Evolutionary conservation across 2,888 invertebrate genomes (phyloP).

Genomic region (Zygogramma bicolorata): DNA sequence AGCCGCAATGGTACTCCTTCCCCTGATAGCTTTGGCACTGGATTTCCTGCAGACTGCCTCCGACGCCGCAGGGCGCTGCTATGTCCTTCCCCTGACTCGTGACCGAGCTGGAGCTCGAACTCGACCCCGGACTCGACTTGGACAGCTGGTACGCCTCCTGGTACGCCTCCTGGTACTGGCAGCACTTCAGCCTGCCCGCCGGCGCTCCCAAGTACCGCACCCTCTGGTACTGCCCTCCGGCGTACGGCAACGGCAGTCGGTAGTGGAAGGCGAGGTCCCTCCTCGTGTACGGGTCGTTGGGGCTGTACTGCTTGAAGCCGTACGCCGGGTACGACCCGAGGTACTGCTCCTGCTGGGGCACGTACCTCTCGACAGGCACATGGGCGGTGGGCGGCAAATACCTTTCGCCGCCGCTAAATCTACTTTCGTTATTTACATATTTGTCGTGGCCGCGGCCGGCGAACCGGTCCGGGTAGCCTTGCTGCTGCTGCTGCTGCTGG

Average conservation of each 20-base stretch:
- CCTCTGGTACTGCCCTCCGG: conserved; percentile 64
- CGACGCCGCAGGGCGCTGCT: conserved; percentile 49
- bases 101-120: conserved; percentile 66
- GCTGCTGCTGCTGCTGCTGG: too few relatives aligned
- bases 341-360: conserved; percentile 74
- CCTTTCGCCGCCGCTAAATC: conserved; percentile 64
- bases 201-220: conserved; percentile 61
- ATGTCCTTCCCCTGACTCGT: conserved; percentile 61
- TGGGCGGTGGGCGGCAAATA: conserved; percentile 79
- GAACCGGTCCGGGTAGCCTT: too few relatives aligned
- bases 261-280: conserved; percentile 72
- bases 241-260: conserved; percentile 68
- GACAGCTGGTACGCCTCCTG: conserved; percentile 62
- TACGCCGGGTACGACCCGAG: conserved; percentile 65
- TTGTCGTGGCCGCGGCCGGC: too few relatives aligned
- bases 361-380: conserved; percentile 79
- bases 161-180: conserved; percentile 63
- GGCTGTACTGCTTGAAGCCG: conserved; percentile 45
- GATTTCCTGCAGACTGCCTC: conserved; percentile 59
- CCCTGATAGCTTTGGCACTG: conserved; percentile 64
- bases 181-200: conserved; percentile 64
- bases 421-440: conserved; percentile 52
- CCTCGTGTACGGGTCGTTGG: conserved; percentile 71
- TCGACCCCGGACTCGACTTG: conserved; percentile 68
- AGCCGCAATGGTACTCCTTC: conserved; percentile 42